Conservation (phyloP, 2,888 invertebrate species). For the Pocota personata region DNA sequence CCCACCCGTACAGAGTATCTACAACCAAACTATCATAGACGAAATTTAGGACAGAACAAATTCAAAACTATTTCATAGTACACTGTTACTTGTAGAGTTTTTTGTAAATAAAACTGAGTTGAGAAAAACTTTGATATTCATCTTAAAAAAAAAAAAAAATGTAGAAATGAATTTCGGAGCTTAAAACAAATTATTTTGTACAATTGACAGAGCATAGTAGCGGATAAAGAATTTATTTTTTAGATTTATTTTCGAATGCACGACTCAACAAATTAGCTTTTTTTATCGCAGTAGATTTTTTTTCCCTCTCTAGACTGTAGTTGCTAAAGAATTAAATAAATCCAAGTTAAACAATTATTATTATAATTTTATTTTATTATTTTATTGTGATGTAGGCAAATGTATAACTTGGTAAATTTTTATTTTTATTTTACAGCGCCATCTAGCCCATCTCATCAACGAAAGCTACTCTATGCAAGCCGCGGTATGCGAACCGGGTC, state of each 20-base stretch:
- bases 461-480: constrained; percentile 89
- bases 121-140: constrained; percentile 50
- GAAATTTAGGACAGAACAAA: constrained; percentile 65
- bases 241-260: constrained; percentile 44
- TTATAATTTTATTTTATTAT: not conserved
- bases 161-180: constrained; percentile 45
- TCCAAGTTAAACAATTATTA: not conserved
- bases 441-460: constrained; percentile 95
- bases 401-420: not conserved
- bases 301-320: constrained; percentile 45
- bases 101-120: constrained; percentile 59
- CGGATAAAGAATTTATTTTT: constrained; percentile 19
- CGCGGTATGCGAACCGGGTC: constrained; percentile 95
- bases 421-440: constrained; percentile 88
- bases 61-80: constrained; percentile 55
- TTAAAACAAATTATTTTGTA: constrained; percentile 17
- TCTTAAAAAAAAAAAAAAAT: constrained; percentile 28
- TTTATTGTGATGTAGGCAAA: not conserved
- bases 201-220: constrained; percentile 49
- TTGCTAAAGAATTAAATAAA: not conserved
- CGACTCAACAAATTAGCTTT: constrained; percentile 38
- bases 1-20: constrained; percentile 22
- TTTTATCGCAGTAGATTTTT: constrained; percentile 35
- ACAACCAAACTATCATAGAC: constrained; percentile 40
- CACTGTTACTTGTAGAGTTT: constrained; percentile 65